phyloP scores from a whole-genome alignment of 1,140 invertebrate genomes.

The Lepidurus couesii region DNA sequence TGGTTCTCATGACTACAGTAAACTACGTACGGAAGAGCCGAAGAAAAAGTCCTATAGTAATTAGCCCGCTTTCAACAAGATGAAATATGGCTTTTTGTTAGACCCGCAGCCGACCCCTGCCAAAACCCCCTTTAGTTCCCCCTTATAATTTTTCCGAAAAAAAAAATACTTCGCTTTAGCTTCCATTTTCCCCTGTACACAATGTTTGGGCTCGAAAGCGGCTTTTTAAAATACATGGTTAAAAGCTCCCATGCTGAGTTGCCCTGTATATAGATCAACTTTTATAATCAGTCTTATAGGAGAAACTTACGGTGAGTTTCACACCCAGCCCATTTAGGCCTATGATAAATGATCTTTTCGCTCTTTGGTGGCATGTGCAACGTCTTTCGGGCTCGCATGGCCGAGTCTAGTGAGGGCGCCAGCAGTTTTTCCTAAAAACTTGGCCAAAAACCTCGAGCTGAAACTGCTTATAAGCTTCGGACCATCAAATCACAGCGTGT shows the following conservation, averaged over 20 bases:
- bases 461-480: neutral
- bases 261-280: constrained; percentile 6
- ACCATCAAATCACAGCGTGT: constrained; percentile 13
- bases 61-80: neutral
- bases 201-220: neutral
- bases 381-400: neutral
- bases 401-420: neutral
- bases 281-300: constrained; percentile 12
- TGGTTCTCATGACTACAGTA: constrained; percentile 7
- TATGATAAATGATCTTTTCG: neutral
- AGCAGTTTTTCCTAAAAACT: neutral
- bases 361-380: neutral
- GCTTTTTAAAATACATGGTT: neutral
- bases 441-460: neutral
- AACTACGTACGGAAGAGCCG: neutral
- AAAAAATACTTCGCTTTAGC: neutral
- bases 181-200: neutral
- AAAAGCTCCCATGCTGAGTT: neutral
- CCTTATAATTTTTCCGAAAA: neutral
- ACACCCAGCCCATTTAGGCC: constrained; percentile 12
- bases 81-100: neutral
- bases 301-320: constrained; percentile 15
- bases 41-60: neutral
- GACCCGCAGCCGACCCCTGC: neutral
- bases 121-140: neutral